Evolutionary conservation across 2,113 vertebrate genomes (phyloP), one percentile per base, ranked within the genome.

Genomic region (Laterallus jamaicensis): DNA sequence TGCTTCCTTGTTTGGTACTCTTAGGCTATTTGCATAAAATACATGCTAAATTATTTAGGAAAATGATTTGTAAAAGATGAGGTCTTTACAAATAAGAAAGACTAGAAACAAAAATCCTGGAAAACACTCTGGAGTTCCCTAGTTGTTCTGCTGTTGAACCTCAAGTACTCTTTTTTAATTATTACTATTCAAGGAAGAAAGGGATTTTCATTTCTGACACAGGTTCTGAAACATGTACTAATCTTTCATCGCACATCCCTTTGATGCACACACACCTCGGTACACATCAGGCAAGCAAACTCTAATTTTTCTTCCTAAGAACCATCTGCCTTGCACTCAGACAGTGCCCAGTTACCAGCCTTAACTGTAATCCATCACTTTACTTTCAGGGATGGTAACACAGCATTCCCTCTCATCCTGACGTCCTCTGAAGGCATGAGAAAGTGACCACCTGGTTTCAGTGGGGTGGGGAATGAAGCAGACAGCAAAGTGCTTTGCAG

Each of bases 21-120:
- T 74, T 74, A 74, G 77, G 32, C 14, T 49, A 63, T 83, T 94
- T 94, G 26, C 64, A 90, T 92, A 78, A 62, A 94, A 81, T 56
- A 81, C 52, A 42, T 42, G 32, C 47, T 92, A 91, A 94, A 91
- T 91, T 84, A 93, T 93, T 94, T 76, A 93, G 35, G 56, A 70
- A 40, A 67, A 20, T 71, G 42, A 86, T 83, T 83, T 74, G 55
- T 92, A 88, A 50, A 86, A 81, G 56, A 80, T 66, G 11, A 86
- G 93, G 47, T n/a, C 52, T 85, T 82, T 76, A 75, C 60, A 77
- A 92, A 73, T 75, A 66, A 44, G 47, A 74, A 82, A 37, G 42
- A 42, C 71, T 88, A 56, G 55, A 90, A 93, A 78, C 0, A 81
- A 29, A 83, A 86, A 54, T 94, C 47, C 42, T 32, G 15, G 52